Base-by-base conservation (phyloP, 2,113 vertebrate species). In the Petrocephalus zakoni region DNA sequence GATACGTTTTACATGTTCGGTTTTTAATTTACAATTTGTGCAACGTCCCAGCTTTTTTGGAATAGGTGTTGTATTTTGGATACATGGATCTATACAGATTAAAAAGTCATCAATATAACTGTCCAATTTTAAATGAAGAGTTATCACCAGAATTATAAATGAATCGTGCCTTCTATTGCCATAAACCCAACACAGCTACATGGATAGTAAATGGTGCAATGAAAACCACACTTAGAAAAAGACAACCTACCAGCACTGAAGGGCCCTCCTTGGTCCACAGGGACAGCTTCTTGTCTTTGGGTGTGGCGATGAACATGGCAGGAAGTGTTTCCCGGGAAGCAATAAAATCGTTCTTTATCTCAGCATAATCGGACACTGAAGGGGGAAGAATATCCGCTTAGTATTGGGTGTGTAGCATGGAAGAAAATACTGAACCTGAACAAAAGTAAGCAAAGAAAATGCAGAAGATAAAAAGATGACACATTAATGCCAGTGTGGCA, bases 241-340 rank as follows among this genome's bases (percentile, higher is more conserved):
- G 61, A 17, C 5, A 5, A 89, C 93, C 93, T 87, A 99, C 98
- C 97, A 97, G 98, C 0, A 96, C 95, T 0, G 95, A 96, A 0
- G 98, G 98, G n/a, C 88, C 91, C 55, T 92, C 92, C 90, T 94
- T 96, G 42, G 98, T 99, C 98, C 98, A 99, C 89, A 97, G 22
- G 1, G 98, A 99, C 17, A 61, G 88, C 68, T 92, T 97, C 90
- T 92, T 96, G 92, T 99, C 98, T 89, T 96, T 97, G 51, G 98
- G 97, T 2, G 98, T 99, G 81, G 96, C 91, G 0, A 99, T 96
- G 92, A 98, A 99, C 97, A 99, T 97, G 91, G 96, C 90, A 0
- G 98, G 98, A 29, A 98, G 95, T 46, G 86, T 95, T 78, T 96
- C 92, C 58, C 98, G 96, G 88, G 95, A 92, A 61, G 96, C 95